phyloP scores from a whole-genome alignment of 2,797 vertebrate genomes.

The Emydoidea blandingii region DNA sequence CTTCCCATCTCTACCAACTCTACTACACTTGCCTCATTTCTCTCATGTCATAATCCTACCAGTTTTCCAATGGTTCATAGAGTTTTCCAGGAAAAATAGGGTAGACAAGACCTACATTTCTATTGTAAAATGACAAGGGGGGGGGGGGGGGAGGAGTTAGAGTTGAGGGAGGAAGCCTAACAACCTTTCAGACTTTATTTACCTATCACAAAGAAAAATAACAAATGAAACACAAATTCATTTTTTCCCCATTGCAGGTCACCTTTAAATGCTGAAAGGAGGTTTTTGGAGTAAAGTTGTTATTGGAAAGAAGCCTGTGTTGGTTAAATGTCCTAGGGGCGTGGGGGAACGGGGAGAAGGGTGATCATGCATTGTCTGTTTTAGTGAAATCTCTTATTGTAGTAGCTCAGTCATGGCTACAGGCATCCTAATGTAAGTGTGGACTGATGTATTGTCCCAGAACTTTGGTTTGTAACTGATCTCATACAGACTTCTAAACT shows the following conservation, averaged over 20 bases:
- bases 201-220: not conserved
- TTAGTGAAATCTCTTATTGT: not conserved
- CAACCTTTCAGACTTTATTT: not conserved
- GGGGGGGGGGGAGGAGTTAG: accelerated
- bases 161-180: not conserved
- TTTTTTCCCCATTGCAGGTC: not conserved
- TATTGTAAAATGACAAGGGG: not conserved
- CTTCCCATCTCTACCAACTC: not conserved
- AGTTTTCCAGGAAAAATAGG: not conserved
- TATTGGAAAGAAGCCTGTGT: not conserved
- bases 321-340: not conserved
- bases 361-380: not conserved
- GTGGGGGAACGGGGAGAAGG: not conserved
- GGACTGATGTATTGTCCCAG: not conserved
- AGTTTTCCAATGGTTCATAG: not conserved
- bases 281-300: not conserved
- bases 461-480: not conserved
- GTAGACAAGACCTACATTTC: not conserved
- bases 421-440: not conserved
- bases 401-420: not conserved
- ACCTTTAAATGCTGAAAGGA: not conserved
- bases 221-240: not conserved
- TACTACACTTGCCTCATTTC: not conserved
- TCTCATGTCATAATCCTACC: not conserved
- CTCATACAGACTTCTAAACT: not conserved